Conservation (phyloP, 92 coral and sea anemone species). For the Meandrina meandrites region DNA sequence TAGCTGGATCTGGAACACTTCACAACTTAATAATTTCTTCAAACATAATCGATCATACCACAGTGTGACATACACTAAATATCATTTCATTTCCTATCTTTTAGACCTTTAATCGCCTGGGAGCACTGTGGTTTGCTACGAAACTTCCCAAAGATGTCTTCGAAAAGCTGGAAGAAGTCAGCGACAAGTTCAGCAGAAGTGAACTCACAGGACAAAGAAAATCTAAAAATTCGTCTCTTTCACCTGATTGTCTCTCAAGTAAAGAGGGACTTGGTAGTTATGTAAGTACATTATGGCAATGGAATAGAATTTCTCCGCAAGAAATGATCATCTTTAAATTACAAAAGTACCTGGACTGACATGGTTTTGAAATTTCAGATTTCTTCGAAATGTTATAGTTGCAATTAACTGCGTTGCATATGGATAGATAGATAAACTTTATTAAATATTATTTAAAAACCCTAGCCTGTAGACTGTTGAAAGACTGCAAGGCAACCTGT, state of each 20-base stretch:
- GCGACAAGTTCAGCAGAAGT: not conserved
- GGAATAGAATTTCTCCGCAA: not conserved
- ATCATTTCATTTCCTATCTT: no score
- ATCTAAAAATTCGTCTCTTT: not conserved
- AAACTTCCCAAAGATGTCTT: not conserved
- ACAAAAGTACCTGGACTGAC: no score
- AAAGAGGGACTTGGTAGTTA: not conserved
- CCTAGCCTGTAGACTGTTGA: not conserved
- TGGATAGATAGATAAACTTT: no score
- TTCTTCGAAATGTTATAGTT: not conserved
- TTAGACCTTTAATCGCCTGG: not conserved
- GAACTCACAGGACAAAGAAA: not conserved
- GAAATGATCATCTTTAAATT: not conserved
- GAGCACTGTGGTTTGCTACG: not conserved
- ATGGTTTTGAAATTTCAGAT: no score
- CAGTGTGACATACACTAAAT: not conserved
- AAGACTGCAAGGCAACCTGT: not conserved
- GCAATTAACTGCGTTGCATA: no score
- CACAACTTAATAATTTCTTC: no score
- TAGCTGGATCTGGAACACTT: no score
- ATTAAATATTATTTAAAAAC: no score
- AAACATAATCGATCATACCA: no score
- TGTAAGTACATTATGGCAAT: not conserved
- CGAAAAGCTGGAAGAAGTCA: not conserved
- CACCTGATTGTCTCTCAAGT: no score